Percentiles rank a stretch among this genome's conserved stretches.
These are phyloP conservation scores for Pachycephala philippinensis DNA, from an alignment of 2,113 vertebrate species.

Conservation along the genomic window DNA sequence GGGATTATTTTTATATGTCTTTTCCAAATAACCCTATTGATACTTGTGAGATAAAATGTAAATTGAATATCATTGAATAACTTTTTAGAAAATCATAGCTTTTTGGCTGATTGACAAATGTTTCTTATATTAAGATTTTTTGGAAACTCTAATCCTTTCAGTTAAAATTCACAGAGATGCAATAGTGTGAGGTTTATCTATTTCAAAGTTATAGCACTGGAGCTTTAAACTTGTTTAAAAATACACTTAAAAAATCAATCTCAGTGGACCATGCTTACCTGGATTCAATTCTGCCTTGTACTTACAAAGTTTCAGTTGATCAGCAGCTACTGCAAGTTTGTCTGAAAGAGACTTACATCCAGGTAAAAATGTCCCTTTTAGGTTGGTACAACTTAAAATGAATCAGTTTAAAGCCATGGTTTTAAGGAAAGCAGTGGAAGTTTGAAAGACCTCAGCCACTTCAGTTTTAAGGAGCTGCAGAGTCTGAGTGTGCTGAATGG, in stretches of 20 bases:
- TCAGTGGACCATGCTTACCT: not conserved
- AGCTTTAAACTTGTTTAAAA: not conserved
- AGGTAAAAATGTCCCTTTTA: not conserved
- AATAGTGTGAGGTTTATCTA: not conserved
- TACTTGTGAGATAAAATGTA: not conserved
- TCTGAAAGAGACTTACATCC: not conserved
- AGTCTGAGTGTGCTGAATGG: not conserved
- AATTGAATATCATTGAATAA: not conserved
- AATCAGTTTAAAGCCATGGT: not conserved
- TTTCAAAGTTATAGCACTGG: not conserved
- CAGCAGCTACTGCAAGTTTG: not conserved
- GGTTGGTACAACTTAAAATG: not conserved
- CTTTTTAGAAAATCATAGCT: not conserved
- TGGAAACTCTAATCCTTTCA: not conserved
- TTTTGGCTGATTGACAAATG: not conserved
- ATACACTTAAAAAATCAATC: not conserved
- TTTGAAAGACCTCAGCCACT: not conserved
- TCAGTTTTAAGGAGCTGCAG: not conserved
- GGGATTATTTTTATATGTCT: not conserved
- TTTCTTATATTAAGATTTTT: not conserved
- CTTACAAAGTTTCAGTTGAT: not conserved
- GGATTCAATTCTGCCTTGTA: not conserved
- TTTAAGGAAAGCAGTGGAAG: not conserved
- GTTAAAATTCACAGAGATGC: not conserved
- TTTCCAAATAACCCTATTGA: not conserved